Evolutionary conservation across 1,140 invertebrate genomes (phyloP).

Genomic region (Magallana angulata): DNA sequence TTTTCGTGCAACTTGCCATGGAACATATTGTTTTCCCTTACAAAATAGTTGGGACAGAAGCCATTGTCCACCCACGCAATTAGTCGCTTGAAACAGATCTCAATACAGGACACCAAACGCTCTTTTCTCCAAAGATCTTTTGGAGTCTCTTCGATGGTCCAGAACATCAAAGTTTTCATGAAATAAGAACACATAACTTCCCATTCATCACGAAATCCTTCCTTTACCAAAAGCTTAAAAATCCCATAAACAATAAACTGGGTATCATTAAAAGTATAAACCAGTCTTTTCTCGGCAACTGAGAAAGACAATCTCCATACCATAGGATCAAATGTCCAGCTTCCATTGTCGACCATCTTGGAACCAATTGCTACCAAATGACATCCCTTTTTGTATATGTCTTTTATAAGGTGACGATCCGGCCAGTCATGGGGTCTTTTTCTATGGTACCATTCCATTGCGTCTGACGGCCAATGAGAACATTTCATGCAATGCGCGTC

Average conservation of each 20-base stretch:
- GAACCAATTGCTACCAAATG: slow-evolving; percentile 37
- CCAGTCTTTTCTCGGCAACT: slow-evolving; percentile 33
- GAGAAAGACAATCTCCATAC: slow-evolving; percentile 46
- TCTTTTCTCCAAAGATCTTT: slow-evolving; percentile 26
- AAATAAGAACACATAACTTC: slow-evolving; percentile 51
- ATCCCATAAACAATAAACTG: slow-evolving; percentile 39
- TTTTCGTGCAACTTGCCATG: slow-evolving; percentile 27
- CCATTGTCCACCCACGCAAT: slow-evolving; percentile 27
- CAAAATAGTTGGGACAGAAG: slow-evolving; percentile 47
- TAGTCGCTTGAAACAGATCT: slow-evolving; percentile 27
- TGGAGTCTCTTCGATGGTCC: slow-evolving; percentile 36
- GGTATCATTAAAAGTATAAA: slow-evolving; percentile 38
- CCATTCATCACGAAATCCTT: background rate
- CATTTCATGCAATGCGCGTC: background rate
- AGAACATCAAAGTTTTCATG: slow-evolving; percentile 47
- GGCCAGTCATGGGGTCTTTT: slow-evolving; percentile 23
- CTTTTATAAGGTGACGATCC: background rate
- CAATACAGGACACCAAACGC: background rate
- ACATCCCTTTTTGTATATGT: slow-evolving; percentile 36
- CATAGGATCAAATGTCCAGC: background rate
- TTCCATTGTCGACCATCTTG: background rate
- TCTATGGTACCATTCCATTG: slow-evolving; percentile 9
- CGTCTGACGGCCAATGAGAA: background rate
- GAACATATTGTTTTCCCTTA: slow-evolving; percentile 44
- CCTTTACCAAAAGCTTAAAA: slow-evolving; percentile 16